A percentile compares a stretch with the other conserved stretches of the same genome.
Evolutionary conservation across 1,140 invertebrate species (phyloP).

Genomic region (Drosophila truncata): DNA sequence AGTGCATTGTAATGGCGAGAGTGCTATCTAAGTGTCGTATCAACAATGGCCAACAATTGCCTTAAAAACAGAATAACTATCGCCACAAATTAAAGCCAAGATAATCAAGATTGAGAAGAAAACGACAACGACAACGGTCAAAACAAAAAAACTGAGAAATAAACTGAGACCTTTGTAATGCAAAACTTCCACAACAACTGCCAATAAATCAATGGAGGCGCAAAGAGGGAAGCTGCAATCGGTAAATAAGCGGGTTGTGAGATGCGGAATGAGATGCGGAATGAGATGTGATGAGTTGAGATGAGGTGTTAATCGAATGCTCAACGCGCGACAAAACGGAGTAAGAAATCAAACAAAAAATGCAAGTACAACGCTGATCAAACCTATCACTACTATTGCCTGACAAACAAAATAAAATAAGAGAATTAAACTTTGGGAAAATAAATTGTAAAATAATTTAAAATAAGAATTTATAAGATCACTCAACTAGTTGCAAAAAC

Average conservation of each 20-base stretch:
- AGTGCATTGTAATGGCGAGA: constrained; percentile 68
- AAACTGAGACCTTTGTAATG: constrained; percentile 65
- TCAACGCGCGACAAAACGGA: constrained; percentile 35
- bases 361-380: constrained; percentile 1
- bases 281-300: not conserved
- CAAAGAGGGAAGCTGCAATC: constrained; percentile 13
- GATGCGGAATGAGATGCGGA: not conserved
- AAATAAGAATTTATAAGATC: not conserved
- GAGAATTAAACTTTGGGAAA: not conserved
- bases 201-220: constrained; percentile 25
- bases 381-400: not conserved
- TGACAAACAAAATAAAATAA: too few relatives aligned
- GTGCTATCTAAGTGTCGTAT: constrained; percentile 78
- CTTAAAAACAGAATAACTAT: constrained; percentile 29
- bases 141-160: constrained; percentile 10
- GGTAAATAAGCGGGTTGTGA: constrained; percentile 37
- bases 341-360: constrained; percentile 8
- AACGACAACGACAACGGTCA: constrained; percentile 20
- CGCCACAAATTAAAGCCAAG: constrained; percentile 77
- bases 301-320: constrained; percentile 77
- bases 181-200: constrained; percentile 42
- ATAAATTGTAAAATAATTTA: too few relatives aligned
- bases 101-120: constrained; percentile 59
- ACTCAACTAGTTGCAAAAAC: not conserved
- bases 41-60: constrained; percentile 71